Evolutionary conservation across 1,140 invertebrate species (phyloP).

Genomic region (Battus philenor): DNA sequence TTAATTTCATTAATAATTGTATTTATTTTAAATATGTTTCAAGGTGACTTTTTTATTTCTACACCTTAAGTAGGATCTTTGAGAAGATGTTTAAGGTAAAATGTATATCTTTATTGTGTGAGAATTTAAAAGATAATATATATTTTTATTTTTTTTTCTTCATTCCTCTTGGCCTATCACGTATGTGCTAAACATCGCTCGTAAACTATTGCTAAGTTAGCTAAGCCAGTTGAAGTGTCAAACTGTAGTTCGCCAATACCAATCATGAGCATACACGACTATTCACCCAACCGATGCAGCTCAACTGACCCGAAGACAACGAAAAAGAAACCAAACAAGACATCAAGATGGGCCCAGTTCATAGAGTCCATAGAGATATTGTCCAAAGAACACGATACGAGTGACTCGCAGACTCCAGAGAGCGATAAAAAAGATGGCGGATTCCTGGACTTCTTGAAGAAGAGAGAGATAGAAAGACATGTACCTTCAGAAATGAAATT

Average conservation of each 20-base stretch:
- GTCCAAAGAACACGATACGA: slow-evolving; percentile 26
- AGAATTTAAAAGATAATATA: too few relatives aligned
- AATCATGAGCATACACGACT: slow-evolving; percentile 32
- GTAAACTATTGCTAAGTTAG: slow-evolving; percentile 3
- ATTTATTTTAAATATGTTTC: too few relatives aligned
- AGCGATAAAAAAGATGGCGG: slow-evolving; percentile 27
- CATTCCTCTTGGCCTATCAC: too few relatives aligned
- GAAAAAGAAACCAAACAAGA: slow-evolving; percentile 23
- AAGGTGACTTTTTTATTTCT: too few relatives aligned
- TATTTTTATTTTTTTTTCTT: too few relatives aligned
- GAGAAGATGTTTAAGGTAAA: too few relatives aligned
- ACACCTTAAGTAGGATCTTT: too few relatives aligned
- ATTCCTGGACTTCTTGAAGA: slow-evolving; percentile 32
- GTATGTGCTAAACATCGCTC: too few relatives aligned
- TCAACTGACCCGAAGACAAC: slow-evolving; percentile 18
- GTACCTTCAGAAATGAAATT: background rate
- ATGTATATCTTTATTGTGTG: too few relatives aligned
- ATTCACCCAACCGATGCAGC: slow-evolving; percentile 24
- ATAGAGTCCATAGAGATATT: slow-evolving; percentile 34
- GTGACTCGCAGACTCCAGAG: slow-evolving; percentile 22
- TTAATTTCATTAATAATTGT: too few relatives aligned
- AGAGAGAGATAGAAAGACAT: slow-evolving; percentile 20
- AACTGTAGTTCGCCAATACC: slow-evolving; percentile 28
- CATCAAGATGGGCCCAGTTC: slow-evolving; percentile 37
- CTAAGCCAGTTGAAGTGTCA: slow-evolving; percentile 25